These are phyloP conservation scores for Tragelaphus eurycerus DNA, from an alignment of 2,797 vertebrate genomes.

Conservation along the genomic window DNA sequence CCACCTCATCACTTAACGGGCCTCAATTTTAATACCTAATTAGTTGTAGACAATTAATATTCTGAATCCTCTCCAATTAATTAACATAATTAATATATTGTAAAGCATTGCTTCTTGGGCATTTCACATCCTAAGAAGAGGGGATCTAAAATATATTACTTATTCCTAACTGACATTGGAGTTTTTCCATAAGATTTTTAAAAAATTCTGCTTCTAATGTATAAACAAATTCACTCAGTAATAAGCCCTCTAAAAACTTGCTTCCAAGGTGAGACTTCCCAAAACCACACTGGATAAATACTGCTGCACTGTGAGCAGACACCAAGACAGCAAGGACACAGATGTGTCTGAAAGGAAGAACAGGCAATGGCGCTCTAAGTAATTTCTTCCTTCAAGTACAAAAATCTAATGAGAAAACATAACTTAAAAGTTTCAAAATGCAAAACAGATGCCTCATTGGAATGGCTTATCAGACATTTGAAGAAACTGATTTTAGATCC, in stretches of 20 bases:
- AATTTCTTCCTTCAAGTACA: background rate
- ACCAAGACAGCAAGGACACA: background rate
- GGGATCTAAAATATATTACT: background rate
- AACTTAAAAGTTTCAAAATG: background rate
- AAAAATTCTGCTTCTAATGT: background rate
- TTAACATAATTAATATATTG: conserved; percentile 75
- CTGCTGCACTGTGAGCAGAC: rapidly evolving
- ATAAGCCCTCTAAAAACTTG: background rate
- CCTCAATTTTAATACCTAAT: conserved; percentile 78
- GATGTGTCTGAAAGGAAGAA: background rate
- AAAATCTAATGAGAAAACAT: background rate
- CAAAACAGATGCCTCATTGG: conserved; percentile 25
- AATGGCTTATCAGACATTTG: background rate
- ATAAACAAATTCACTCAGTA: background rate
- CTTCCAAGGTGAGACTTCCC: background rate
- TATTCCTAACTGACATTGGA: background rate
- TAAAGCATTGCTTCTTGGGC: conserved; percentile 71
- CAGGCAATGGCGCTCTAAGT: rapidly evolving
- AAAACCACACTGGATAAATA: background rate
- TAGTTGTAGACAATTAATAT: conserved; percentile 75
- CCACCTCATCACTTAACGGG: conserved; percentile 64
- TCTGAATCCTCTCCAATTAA: conserved; percentile 72
- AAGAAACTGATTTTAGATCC: background rate
- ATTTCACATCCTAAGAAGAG: conserved; percentile 63
- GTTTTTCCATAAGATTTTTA: background rate